Evolutionary conservation across 2,888 invertebrate genomes (phyloP).

Genomic region (Alsophila aescularia): DNA sequence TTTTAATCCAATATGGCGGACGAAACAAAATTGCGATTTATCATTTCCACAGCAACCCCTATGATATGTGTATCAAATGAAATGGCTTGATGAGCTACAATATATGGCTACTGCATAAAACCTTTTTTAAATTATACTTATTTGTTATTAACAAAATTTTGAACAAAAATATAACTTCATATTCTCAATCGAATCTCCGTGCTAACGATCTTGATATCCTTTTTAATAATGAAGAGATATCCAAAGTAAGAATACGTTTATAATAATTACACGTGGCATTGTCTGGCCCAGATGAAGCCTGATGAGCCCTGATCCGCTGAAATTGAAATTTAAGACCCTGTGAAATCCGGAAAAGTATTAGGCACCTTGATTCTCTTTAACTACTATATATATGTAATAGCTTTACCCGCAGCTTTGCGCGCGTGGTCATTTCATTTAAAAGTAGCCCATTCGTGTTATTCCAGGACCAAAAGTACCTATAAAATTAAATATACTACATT

Average conservation of each 20-base stretch:
- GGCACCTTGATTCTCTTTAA: slow-evolving; percentile 16
- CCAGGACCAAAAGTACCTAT: no score
- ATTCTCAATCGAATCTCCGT: background rate
- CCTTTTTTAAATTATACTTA: no score
- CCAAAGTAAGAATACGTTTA: slow-evolving; percentile 42
- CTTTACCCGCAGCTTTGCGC: background rate
- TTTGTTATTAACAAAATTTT: no score
- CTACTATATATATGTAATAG: background rate
- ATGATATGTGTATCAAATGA: no score
- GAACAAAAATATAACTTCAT: background rate
- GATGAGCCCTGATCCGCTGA: slow-evolving; percentile 64
- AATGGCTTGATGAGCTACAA: no score
- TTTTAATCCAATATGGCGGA: no score
- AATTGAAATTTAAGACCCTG: slow-evolving; percentile 77
- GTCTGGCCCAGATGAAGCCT: slow-evolving; percentile 51
- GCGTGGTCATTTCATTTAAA: no score
- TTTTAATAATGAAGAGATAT: slow-evolving; percentile 46
- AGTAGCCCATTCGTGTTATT: no score
- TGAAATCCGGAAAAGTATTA: slow-evolving; percentile 50
- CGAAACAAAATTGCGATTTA: no score
- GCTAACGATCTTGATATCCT: background rate
- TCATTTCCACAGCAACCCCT: no score
- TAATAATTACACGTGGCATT: slow-evolving; percentile 57
- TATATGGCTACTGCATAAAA: no score
- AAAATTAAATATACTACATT: no score